Conservation (phyloP, 2,113 vertebrate genomes). For the Solea senegalensis region DNA sequence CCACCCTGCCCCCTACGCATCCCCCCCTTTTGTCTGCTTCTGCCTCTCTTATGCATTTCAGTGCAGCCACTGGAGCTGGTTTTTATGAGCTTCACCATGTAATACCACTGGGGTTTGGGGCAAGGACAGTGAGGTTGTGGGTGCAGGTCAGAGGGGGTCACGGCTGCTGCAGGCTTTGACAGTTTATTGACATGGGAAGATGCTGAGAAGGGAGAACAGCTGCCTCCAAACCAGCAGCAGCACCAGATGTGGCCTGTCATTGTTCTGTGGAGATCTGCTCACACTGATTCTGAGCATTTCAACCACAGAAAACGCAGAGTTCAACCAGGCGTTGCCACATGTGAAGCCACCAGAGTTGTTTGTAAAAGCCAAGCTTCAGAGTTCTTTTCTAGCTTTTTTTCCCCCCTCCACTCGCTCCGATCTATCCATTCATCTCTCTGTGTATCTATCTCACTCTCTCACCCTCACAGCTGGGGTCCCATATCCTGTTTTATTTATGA, state of each 20-base stretch:
- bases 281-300: conserved; percentile 18
- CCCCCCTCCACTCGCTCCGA: conserved; percentile 2
- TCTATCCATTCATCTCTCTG: conserved; percentile 28
- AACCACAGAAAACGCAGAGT: conserved; percentile 3
- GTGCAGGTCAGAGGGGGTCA: conserved; percentile 48
- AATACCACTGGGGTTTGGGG: conserved; percentile 17
- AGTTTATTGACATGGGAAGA: conserved; percentile 48
- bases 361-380: neutral
- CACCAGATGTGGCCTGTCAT: conserved; percentile 40
- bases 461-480: conserved; percentile 67
- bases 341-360: conserved; percentile 25
- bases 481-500: conserved; percentile 78
- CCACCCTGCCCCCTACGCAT: conserved; percentile 21
- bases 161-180: conserved; percentile 30
- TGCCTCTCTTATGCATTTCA: neutral
- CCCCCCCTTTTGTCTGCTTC: conserved; percentile 36
- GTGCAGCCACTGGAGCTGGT: conserved; percentile 4
- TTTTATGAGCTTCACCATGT: conserved; percentile 35
- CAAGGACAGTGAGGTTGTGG: conserved; percentile 11
- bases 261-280: conserved; percentile 17
- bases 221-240: conserved; percentile 17
- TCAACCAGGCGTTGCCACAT: conserved; percentile 43
- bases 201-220: conserved; percentile 24
- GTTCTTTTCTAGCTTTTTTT: neutral
- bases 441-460: conserved; percentile 32